phyloP scores from a whole-genome alignment of 2,797 vertebrate genomes.

The Pseudopleuronectes americanus region DNA sequence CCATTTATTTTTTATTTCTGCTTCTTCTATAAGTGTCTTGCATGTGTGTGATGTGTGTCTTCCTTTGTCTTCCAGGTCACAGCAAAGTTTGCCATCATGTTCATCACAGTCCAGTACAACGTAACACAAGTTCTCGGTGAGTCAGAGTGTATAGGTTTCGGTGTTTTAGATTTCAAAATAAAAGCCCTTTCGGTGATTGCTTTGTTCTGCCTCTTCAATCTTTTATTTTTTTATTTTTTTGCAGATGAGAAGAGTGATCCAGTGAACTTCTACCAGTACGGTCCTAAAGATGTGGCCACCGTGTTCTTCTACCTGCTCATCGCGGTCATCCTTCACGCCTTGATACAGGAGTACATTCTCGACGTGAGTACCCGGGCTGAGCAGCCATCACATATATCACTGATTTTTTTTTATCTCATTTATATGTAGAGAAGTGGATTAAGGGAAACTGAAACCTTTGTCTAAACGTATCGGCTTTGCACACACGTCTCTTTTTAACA shows the following conservation, averaged over 20 bases:
- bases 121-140: slow-evolving; percentile 85
- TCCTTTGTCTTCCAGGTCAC: slow-evolving; percentile 78
- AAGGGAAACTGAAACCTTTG: too few species aligned
- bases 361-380: slow-evolving; percentile 82
- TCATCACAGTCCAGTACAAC: slow-evolving; percentile 90
- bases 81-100: slow-evolving; percentile 86
- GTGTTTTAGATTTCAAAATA: neutral
- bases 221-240: neutral
- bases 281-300: slow-evolving; percentile 88
- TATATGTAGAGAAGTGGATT: too few species aligned
- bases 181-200: neutral
- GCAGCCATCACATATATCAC: neutral
- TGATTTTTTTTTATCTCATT: too few species aligned
- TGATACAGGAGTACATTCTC: slow-evolving; percentile 89
- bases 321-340: slow-evolving; percentile 87
- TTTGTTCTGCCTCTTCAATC: neutral
- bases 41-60: neutral
- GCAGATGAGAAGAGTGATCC: slow-evolving; percentile 82
- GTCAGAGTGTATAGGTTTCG: slow-evolving; percentile 21
- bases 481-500: too few species aligned
- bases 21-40: too few species aligned
- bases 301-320: slow-evolving; percentile 90
- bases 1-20: too few species aligned
- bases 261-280: slow-evolving; percentile 85
- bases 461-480: too few species aligned